Conservation (phyloP, 2,797 vertebrate genomes). For the Chlorospingus flavigularis region DNA sequence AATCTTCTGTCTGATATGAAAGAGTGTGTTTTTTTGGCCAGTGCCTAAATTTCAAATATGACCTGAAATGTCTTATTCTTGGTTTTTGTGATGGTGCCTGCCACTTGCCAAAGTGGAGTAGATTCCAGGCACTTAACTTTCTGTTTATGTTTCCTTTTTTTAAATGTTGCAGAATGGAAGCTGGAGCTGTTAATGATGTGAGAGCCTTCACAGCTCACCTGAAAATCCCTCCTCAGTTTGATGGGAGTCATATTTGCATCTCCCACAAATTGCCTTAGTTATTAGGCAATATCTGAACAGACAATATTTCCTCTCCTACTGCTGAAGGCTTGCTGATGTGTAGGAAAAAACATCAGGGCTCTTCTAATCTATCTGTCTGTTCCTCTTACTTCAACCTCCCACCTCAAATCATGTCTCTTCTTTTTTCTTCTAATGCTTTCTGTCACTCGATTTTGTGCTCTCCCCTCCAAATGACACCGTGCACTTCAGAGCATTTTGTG, state of each 20-base stretch:
- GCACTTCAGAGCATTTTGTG: neutral
- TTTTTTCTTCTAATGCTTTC: neutral
- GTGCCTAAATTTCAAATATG: neutral
- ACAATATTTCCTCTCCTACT: neutral
- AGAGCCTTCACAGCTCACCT: neutral
- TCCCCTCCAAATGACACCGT: neutral
- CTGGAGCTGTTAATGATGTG: neutral
- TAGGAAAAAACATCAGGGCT: neutral
- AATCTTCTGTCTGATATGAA: neutral
- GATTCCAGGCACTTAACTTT: neutral
- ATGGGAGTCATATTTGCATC: neutral
- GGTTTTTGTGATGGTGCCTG: neutral
- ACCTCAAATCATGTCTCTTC: neutral
- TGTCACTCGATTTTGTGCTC: conserved; percentile 22
- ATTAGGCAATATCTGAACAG: neutral
- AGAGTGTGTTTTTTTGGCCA: neutral
- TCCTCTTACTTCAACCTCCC: neutral
- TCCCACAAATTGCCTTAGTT: neutral
- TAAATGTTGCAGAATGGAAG: neutral
- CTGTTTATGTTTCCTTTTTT: neutral
- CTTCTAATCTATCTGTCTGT: neutral
- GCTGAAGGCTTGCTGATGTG: neutral
- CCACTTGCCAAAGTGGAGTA: neutral
- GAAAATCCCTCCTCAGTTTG: neutral
- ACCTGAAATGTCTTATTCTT: neutral